A percentile compares a stretch with the other conserved stretches of the same genome.
These are phyloP conservation scores for Sinotaia quadrata DNA, from an alignment of 2,888 invertebrate species.

Conservation along the genomic window DNA sequence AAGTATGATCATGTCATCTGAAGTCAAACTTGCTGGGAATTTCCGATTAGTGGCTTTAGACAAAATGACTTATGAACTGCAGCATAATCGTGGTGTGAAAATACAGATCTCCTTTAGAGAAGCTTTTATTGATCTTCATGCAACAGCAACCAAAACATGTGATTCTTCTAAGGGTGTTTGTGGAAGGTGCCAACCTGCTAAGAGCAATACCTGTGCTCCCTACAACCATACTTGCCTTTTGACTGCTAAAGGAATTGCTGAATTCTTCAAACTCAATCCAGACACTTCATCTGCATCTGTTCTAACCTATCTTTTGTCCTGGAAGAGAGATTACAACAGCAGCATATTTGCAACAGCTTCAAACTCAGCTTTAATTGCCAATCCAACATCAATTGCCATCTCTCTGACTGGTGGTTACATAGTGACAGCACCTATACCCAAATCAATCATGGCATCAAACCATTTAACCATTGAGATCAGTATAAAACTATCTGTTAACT, in stretches of 20 bases:
- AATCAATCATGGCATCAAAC: neutral
- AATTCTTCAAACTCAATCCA: neutral
- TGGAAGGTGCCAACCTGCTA: slow-evolving; percentile 18
- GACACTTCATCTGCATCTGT: neutral
- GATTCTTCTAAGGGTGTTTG: slow-evolving; percentile 26
- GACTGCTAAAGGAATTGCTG: slow-evolving; percentile 25
- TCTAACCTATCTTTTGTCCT: slow-evolving; percentile 6
- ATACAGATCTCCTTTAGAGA: slow-evolving; percentile 33
- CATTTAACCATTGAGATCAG: slow-evolving; percentile 14
- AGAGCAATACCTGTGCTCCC: slow-evolving; percentile 22
- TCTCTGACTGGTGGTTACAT: slow-evolving; percentile 9
- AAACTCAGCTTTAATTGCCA: neutral
- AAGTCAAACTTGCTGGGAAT: neutral
- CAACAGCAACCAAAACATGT: slow-evolving; percentile 25
- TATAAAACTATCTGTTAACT: slow-evolving; percentile 6
- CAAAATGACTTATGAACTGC: slow-evolving; percentile 25
- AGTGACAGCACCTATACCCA: slow-evolving; percentile 10
- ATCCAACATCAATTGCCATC: slow-evolving; percentile 10
- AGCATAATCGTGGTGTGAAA: slow-evolving; percentile 17
- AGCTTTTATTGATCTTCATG: slow-evolving; percentile 34
- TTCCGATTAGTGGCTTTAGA: slow-evolving; percentile 33
- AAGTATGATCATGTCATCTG: neutral
- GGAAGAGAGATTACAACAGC: slow-evolving; percentile 4
- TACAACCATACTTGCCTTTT: slow-evolving; percentile 31
- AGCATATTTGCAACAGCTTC: slow-evolving; percentile 5